Evolutionary conservation across 2,113 vertebrate species (phyloP).

Genomic region (Murina feae): DNA sequence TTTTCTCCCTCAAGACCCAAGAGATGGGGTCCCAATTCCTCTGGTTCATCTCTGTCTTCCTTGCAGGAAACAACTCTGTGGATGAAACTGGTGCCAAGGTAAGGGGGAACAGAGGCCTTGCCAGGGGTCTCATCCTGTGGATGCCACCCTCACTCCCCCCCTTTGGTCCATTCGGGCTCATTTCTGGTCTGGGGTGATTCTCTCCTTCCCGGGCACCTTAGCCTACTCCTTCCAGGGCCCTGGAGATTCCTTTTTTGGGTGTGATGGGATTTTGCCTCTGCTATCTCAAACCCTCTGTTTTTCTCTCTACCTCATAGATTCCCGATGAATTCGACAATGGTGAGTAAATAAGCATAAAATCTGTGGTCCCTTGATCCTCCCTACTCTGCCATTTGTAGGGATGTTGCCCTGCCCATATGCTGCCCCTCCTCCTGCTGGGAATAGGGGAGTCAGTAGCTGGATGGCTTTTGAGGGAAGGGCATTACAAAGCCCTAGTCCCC

Average conservation of each 20-base stretch:
- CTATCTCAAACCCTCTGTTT: background rate
- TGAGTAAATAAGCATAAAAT: conserved; percentile 78
- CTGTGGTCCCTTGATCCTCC: background rate
- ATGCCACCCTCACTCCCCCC: background rate
- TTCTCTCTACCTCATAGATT: conserved; percentile 81
- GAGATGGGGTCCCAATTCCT: background rate
- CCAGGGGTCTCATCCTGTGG: background rate
- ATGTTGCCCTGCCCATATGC: background rate
- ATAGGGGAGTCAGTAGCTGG: conserved; percentile 31
- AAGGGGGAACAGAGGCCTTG: conserved; percentile 21
- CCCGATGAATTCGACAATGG: conserved; percentile 93
- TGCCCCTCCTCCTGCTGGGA: background rate
- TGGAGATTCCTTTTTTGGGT: background rate
- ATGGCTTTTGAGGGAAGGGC: background rate
- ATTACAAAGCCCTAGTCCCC: conserved; percentile 14
- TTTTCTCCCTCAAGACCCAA: background rate
- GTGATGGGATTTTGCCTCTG: background rate
- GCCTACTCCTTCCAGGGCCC: background rate
- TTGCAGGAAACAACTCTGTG: conserved; percentile 87
- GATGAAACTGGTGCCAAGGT: conserved; percentile 90
- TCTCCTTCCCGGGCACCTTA: background rate
- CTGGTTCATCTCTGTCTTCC: conserved; percentile 14
- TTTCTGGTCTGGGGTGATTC: background rate
- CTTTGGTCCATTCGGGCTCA: background rate
- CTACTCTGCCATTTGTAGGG: background rate